Evolutionary conservation across 2,797 vertebrate genomes (phyloP).

Genomic region (Morus bassanus): DNA sequence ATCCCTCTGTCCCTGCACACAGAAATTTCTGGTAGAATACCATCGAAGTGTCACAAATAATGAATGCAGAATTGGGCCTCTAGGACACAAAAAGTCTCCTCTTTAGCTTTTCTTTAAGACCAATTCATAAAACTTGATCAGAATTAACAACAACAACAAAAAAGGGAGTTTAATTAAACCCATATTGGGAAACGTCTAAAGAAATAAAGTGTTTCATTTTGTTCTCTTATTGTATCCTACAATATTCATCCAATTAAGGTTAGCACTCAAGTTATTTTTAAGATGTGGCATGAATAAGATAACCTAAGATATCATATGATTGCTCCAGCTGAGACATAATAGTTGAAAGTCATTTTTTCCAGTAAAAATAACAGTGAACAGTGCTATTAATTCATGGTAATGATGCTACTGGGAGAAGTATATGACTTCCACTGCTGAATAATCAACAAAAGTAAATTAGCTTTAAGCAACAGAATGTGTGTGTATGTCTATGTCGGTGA

Average conservation of each 20-base stretch:
- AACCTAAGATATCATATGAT: conserved; percentile 9
- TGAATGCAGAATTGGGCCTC: not conserved
- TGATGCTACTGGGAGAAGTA: conserved; percentile 21
- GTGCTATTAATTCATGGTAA: conserved; percentile 44
- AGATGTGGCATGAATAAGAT: conserved; percentile 12
- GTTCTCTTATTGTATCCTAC: conserved; percentile 5
- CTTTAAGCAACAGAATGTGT: conserved; percentile 9
- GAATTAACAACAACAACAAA: not conserved
- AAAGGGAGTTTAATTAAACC: conserved; percentile 29
- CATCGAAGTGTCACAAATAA: not conserved
- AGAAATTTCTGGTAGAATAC: not conserved
- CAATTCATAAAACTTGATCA: conserved; percentile 20
- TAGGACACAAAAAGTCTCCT: not conserved
- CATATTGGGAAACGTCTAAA: not conserved
- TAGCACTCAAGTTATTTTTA: conserved; percentile 45
- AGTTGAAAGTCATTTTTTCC: conserved; percentile 45
- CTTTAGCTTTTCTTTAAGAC: not conserved
- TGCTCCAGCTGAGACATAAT: conserved; percentile 33
- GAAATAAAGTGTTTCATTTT: conserved; percentile 36
- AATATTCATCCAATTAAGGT: conserved; percentile 31
- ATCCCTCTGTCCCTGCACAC: not conserved
- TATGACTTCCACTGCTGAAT: conserved; percentile 29
- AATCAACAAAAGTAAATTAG: conserved; percentile 53
- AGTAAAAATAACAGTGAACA: conserved; percentile 38
- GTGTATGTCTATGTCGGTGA: not conserved